These are phyloP conservation scores for Neotoma lepida DNA, from an alignment of 2,113 vertebrate genomes.

Conservation along the genomic window DNA sequence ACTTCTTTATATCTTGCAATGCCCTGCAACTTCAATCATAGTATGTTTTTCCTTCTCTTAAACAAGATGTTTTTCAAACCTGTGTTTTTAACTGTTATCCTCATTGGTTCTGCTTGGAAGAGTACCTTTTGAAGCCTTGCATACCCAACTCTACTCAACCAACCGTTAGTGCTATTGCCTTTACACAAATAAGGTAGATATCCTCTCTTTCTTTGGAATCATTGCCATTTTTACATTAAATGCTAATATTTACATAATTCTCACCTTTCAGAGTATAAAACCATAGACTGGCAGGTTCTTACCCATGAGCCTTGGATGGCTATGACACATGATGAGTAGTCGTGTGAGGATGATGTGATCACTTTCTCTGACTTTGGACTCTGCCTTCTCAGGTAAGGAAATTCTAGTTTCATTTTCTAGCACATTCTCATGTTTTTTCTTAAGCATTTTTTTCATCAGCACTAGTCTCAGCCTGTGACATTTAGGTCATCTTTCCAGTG, in stretches of 20 bases:
- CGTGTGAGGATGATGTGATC: not conserved
- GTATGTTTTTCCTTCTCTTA: not conserved
- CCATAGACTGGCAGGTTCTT: not conserved
- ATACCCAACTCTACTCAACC: not conserved
- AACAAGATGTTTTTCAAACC: not conserved
- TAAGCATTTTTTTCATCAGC: not conserved
- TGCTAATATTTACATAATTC: not conserved
- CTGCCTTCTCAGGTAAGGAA: not conserved
- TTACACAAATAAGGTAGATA: not conserved
- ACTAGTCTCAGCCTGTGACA: not conserved
- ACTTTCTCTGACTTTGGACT: not conserved
- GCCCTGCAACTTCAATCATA: not conserved
- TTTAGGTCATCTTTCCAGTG: constrained; percentile 7
- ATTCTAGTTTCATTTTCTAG: not conserved
- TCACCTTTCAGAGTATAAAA: constrained; percentile 5
- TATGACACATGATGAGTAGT: not conserved
- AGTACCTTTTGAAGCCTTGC: not conserved
- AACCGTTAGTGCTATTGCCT: not conserved
- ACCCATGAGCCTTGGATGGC: not conserved
- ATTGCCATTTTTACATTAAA: not conserved
- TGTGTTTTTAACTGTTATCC: not conserved
- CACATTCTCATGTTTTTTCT: not conserved
- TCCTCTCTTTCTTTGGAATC: not conserved
- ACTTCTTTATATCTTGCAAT: not conserved
- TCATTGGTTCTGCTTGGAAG: not conserved